Evolutionary conservation across 37 sponge, comb jelly and placozoan species (phyloP).

Genomic region (Oscarella lobularis): DNA sequence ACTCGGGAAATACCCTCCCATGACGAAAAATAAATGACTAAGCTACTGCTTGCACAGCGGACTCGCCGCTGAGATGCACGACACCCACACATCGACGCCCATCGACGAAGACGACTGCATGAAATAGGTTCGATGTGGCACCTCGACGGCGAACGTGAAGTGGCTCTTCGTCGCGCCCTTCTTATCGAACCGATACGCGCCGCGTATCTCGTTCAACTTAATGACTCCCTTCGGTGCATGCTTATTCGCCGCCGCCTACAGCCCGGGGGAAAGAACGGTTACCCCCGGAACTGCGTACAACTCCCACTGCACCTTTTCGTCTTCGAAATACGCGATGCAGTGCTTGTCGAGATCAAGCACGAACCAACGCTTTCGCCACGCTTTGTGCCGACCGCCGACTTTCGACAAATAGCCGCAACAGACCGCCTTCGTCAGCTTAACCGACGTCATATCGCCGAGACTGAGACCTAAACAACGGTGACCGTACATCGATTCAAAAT

Average conservation of each 20-base stretch:
- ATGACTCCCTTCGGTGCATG: slow-evolving; percentile 58
- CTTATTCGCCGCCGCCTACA: slow-evolving; percentile 22
- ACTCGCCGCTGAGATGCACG: too few relatives aligned
- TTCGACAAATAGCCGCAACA: slow-evolving; percentile 55
- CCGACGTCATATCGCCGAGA: slow-evolving; percentile 11
- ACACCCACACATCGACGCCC: slow-evolving; percentile 57
- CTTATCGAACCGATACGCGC: slow-evolving; percentile 29
- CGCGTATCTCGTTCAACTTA: slow-evolving; percentile 24
- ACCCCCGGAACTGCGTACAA: not conserved
- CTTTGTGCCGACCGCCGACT: slow-evolving; percentile 55
- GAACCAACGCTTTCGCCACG: slow-evolving; percentile 76
- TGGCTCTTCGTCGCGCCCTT: too few relatives aligned
- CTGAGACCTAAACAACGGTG: too few relatives aligned
- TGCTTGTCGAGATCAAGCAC: slow-evolving; percentile 55
- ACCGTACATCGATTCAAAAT: too few relatives aligned
- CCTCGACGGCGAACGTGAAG: slow-evolving; percentile 43
- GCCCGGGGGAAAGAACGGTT: not conserved
- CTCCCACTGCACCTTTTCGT: slow-evolving; percentile 28
- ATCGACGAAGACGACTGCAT: slow-evolving; percentile 43
- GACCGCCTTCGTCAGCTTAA: slow-evolving; percentile 16
- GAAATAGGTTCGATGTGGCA: slow-evolving; percentile 30
- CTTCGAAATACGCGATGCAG: slow-evolving; percentile 61
- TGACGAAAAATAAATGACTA: too few relatives aligned
- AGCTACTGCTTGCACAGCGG: too few relatives aligned
- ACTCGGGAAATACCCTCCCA: too few relatives aligned